Evolutionary conservation across 1,140 invertebrate genomes (phyloP).

Genomic region (Gryon sp.): DNA sequence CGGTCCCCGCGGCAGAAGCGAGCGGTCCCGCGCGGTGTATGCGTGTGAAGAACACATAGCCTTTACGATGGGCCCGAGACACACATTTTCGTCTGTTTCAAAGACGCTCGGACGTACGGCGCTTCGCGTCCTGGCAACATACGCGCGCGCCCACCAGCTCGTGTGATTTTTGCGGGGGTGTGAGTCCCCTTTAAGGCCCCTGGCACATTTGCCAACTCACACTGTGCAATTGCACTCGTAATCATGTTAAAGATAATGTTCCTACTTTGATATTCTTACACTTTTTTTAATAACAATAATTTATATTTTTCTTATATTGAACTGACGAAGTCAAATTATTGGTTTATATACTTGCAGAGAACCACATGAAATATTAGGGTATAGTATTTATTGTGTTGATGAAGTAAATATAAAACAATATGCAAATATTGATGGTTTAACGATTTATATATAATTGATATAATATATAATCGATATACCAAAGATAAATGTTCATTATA

Average conservation of each 20-base stretch:
- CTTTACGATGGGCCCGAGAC: slow-evolving; percentile 38
- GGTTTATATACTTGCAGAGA: no score
- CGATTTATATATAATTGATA: no score
- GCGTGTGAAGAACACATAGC: slow-evolving; percentile 29
- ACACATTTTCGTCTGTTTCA: slow-evolving; percentile 46
- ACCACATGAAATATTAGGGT: no score
- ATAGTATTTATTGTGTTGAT: no score
- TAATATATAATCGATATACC: no score
- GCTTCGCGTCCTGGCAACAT: slow-evolving; percentile 44
- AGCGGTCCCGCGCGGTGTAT: slow-evolving; percentile 17
- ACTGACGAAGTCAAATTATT: no score
- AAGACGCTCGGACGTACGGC: slow-evolving; percentile 35
- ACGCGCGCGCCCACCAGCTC: slow-evolving; percentile 62
- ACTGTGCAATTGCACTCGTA: slow-evolving; percentile 38
- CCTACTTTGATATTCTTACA: no score
- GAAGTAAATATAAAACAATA: no score
- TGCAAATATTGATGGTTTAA: no score
- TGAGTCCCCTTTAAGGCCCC: slow-evolving; percentile 46
- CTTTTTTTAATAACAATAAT: no score
- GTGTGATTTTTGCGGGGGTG: slow-evolving; percentile 52
- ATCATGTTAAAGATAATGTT: slow-evolving; percentile 29
- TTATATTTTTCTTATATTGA: no score
- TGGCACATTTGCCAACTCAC: slow-evolving; percentile 58
- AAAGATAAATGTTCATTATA: no score
- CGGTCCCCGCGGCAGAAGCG: slow-evolving; percentile 39